Evolutionary conservation across 2,113 vertebrate species (phyloP).

Genomic region (Sander vitreus): DNA sequence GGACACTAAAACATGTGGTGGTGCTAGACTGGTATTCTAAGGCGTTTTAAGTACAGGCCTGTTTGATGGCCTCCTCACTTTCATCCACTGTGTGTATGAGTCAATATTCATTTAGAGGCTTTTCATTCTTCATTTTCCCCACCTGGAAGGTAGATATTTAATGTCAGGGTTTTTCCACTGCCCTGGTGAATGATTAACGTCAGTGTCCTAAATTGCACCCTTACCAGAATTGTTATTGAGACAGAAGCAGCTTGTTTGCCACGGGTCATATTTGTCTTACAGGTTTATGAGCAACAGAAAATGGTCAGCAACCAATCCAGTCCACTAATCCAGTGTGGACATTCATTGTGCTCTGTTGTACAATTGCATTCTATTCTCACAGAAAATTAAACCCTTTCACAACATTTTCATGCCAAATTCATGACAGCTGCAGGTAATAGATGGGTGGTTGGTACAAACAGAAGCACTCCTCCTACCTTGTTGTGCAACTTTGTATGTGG

Average conservation of each 20-base stretch:
- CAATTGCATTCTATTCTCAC: constrained; percentile 7
- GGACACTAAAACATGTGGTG: constrained; percentile 42
- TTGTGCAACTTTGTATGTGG: constrained; percentile 66
- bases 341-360: not conserved
- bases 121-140: constrained; percentile 35
- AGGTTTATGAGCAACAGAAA: constrained; percentile 42
- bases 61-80: constrained; percentile 61
- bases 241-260: constrained; percentile 22
- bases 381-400: constrained; percentile 10
- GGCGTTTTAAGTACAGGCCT: constrained; percentile 49
- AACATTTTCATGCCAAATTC: constrained; percentile 26
- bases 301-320: constrained; percentile 15
- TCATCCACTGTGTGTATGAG: constrained; percentile 58
- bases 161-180: constrained; percentile 49
- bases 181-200: constrained; percentile 59
- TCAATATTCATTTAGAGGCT: constrained; percentile 63
- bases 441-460: constrained; percentile 53
- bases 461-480: constrained; percentile 54
- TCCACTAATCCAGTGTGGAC: not conserved
- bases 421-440: constrained; percentile 48
- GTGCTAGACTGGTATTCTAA: constrained; percentile 24
- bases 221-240: constrained; percentile 5
- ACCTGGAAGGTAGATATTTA: constrained; percentile 38
- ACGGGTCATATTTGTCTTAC: constrained; percentile 34
- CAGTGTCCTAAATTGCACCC: constrained; percentile 11